These are phyloP conservation scores for Amblyjoppa fuscipennis DNA, from an alignment of 2,888 invertebrate genomes.

Conservation along the genomic window DNA sequence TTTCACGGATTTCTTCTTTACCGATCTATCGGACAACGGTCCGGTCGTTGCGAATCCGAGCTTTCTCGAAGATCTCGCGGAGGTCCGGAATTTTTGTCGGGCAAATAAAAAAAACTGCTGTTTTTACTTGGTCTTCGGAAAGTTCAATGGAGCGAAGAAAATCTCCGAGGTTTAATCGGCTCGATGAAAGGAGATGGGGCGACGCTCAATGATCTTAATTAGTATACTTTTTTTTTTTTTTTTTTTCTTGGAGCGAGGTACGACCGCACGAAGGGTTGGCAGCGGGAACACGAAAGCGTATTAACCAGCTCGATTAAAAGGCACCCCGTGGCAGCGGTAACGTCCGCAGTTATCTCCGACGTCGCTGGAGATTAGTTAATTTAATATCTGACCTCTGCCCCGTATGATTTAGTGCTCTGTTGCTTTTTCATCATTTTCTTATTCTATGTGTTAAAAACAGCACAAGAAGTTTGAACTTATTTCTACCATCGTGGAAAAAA, in stretches of 20 bases:
- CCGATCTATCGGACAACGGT: background rate
- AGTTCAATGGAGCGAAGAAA: slow-evolving; percentile 6
- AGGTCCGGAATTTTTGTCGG: background rate
- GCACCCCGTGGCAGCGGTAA: slow-evolving; percentile 42
- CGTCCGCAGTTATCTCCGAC: slow-evolving; percentile 28
- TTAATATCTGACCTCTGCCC: slow-evolving; percentile 32
- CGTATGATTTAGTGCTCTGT: background rate
- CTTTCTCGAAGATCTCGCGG: background rate
- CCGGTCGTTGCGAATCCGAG: background rate
- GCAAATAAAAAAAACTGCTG: background rate
- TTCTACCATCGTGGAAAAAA: too few species aligned
- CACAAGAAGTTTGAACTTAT: too few species aligned
- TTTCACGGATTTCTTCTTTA: slow-evolving; percentile 42
- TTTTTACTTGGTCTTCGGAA: slow-evolving; percentile 1
- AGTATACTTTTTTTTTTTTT: slow-evolving; percentile 54
- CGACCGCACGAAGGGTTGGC: slow-evolving; percentile 36
- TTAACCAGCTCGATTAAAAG: slow-evolving; percentile 70
- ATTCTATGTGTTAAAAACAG: background rate
- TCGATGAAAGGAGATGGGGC: slow-evolving; percentile 29
- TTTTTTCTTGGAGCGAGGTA: slow-evolving; percentile 61
- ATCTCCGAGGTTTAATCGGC: slow-evolving; percentile 53
- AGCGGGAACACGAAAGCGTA: slow-evolving; percentile 58
- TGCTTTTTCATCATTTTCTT: background rate
- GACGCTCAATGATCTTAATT: slow-evolving; percentile 68
- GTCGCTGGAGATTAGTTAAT: slow-evolving; percentile 43